These are phyloP conservation scores for Leptinotarsa undecemlineata DNA, from an alignment of 1,140 invertebrate genomes.

Conservation along the genomic window DNA sequence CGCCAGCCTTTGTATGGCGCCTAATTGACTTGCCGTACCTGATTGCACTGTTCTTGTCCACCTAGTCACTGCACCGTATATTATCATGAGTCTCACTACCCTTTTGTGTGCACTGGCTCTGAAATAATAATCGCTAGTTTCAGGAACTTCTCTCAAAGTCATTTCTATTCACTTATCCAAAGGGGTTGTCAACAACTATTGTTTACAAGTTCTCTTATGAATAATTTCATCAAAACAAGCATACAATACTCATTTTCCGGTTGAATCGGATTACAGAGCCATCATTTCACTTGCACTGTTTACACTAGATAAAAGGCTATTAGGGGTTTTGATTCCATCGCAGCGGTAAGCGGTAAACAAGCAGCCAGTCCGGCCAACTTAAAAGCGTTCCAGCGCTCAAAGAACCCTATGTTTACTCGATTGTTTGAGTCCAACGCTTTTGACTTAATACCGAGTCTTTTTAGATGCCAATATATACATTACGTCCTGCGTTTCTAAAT, in stretches of 20 bases:
- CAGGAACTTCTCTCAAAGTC: background rate
- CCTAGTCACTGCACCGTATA: too few relatives aligned
- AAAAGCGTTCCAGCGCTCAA: conserved; percentile 34
- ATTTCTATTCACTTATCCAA: background rate
- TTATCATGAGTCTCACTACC: too few relatives aligned
- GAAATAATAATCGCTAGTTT: too few relatives aligned
- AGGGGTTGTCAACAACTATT: conserved; percentile 14
- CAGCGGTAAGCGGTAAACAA: conserved; percentile 34
- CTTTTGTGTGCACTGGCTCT: too few relatives aligned
- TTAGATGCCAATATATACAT: conserved; percentile 21
- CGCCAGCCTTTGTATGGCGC: too few relatives aligned
- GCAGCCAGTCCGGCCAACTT: conserved; percentile 32
- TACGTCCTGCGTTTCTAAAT: conserved; percentile 9
- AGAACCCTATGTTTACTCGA: conserved; percentile 30
- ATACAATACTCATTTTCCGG: conserved; percentile 29
- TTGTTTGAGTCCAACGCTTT: conserved; percentile 17
- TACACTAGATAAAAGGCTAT: conserved; percentile 39
- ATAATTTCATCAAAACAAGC: conserved; percentile 22
- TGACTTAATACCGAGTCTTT: conserved; percentile 11
- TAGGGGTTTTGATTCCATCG: conserved; percentile 35
- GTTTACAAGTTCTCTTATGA: conserved; percentile 25
- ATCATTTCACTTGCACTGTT: conserved; percentile 38
- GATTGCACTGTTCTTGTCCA: too few relatives aligned
- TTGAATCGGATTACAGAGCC: conserved; percentile 36
- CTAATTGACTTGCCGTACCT: too few relatives aligned